Conservation (phyloP, 2,797 vertebrate genomes). For the Mionectes olivaceus region DNA sequence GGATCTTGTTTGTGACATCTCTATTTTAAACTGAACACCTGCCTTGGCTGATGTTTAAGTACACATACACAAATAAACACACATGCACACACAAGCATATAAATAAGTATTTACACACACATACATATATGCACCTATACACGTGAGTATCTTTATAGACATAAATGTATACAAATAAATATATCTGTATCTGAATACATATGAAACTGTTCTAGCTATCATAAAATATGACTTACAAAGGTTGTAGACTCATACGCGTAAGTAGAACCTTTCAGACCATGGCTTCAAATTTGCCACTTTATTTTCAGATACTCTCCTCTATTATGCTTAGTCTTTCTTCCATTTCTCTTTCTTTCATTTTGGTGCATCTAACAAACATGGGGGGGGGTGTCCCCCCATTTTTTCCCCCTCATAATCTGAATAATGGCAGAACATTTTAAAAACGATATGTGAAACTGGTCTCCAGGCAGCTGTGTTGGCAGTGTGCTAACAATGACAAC, state of each 20-base stretch:
- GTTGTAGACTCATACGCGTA: neutral
- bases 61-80: neutral
- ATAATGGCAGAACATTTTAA: neutral
- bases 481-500: neutral
- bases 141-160: neutral
- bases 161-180: neutral
- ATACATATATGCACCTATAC: neutral
- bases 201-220: neutral
- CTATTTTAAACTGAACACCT: neutral
- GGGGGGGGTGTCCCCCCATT: accelerated
- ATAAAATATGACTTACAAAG: neutral
- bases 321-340: neutral
- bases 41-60: neutral
- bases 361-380: neutral
- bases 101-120: neutral
- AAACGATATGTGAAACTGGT: neutral
- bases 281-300: neutral
- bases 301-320: neutral
- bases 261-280: neutral
- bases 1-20: neutral
- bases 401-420: neutral
- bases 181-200: neutral
- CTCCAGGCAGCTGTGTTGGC: neutral
- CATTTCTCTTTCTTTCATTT: neutral
- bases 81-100: neutral